Evolutionary conservation across 2,797 vertebrate species (phyloP).

Genomic region (Onychomys torridus): DNA sequence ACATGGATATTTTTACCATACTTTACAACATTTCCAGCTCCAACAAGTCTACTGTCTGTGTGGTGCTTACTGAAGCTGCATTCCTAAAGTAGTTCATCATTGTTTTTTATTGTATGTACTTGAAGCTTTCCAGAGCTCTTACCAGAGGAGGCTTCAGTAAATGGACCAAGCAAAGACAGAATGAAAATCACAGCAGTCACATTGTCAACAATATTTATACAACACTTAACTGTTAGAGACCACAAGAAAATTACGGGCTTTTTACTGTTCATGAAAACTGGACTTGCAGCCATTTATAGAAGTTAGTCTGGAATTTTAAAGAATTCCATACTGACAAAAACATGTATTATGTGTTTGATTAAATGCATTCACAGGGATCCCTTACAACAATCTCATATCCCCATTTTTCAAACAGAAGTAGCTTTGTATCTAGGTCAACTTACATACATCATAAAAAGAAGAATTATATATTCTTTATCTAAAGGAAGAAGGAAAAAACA

Average conservation of each 20-base stretch:
- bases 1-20: not conserved
- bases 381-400: not conserved
- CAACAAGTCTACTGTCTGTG: not conserved
- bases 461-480: not conserved
- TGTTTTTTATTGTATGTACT: constrained; percentile 54
- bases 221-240: constrained; percentile 30
- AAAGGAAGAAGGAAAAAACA: not conserved
- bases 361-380: not conserved
- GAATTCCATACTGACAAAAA: constrained; percentile 1
- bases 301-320: not conserved
- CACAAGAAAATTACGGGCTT: constrained; percentile 52
- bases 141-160: constrained; percentile 23
- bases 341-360: not conserved
- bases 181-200: constrained; percentile 63
- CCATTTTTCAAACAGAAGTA: not conserved
- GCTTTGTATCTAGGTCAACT: not conserved
- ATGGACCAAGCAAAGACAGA: constrained; percentile 28
- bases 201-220: constrained; percentile 53
- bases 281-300: not conserved
- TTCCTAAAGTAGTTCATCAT: constrained; percentile 67
- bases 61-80: constrained; percentile 23
- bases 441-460: not conserved
- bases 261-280: constrained; percentile 37
- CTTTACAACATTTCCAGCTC: constrained; percentile 15
- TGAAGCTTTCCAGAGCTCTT: constrained; percentile 74